phyloP scores from a whole-genome alignment of 2,113 vertebrate species.

The Kobus ellipsiprymnus region DNA sequence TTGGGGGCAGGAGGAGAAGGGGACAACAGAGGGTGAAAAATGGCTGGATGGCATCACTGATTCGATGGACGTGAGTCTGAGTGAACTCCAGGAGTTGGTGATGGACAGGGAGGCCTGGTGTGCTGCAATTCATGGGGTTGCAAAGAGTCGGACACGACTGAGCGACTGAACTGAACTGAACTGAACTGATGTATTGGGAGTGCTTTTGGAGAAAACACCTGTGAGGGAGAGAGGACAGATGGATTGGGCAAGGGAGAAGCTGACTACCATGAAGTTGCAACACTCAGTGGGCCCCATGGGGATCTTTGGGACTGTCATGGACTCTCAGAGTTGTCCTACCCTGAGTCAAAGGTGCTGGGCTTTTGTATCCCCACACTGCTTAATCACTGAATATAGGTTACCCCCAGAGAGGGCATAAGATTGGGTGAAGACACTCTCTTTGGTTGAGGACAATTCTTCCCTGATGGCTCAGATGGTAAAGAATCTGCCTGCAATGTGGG shows the following conservation, averaged over 20 bases:
- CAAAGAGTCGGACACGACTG: too few relatives aligned
- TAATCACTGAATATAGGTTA: not conserved
- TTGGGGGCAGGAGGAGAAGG: too few relatives aligned
- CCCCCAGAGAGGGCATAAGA: not conserved
- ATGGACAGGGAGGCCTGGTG: too few relatives aligned
- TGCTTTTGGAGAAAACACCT: not conserved
- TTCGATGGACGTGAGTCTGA: rapidly evolving
- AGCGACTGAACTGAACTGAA: too few relatives aligned
- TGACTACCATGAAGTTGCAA: not conserved
- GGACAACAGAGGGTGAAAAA: too few relatives aligned
- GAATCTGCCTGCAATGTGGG: not conserved
- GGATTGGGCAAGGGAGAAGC: not conserved
- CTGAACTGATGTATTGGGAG: not conserved
- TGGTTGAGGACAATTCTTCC: not conserved
- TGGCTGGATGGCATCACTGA: too few relatives aligned
- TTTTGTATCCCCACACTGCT: not conserved
- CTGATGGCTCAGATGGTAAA: not conserved
- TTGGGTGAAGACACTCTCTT: not conserved
- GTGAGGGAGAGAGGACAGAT: not conserved
- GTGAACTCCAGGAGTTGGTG: too few relatives aligned
- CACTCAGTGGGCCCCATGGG: not conserved
- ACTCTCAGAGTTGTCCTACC: not conserved
- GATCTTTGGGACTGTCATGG: not conserved
- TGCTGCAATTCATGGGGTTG: rapidly evolving
- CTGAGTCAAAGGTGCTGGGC: not conserved